Conservation (phyloP, 2,888 invertebrate species). For the Troides aeacus region DNA sequence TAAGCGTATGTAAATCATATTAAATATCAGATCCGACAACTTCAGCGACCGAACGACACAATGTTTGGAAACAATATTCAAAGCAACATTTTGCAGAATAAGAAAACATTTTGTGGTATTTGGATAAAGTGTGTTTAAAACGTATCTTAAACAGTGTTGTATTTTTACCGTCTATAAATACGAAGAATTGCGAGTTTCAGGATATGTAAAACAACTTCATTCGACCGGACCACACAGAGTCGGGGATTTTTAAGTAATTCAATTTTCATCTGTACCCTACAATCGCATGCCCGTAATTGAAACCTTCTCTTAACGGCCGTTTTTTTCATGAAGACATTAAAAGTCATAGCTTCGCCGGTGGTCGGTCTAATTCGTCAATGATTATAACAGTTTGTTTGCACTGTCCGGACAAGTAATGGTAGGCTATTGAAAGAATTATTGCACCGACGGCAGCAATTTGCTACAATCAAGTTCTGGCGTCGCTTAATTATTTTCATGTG, state of each 20-base stretch:
- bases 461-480: constrained; percentile 49
- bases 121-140: background rate
- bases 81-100: background rate
- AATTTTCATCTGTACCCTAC: constrained; percentile 26
- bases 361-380: constrained; percentile 61
- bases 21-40: background rate
- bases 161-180: background rate
- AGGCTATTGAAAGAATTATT: constrained; percentile 63
- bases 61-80: background rate
- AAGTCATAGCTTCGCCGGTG: constrained; percentile 44
- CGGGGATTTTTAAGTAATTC: constrained; percentile 28
- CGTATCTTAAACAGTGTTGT: background rate
- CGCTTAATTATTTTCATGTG: constrained; percentile 42
- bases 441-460: constrained; percentile 61
- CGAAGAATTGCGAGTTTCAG: background rate
- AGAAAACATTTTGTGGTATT: background rate
- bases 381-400: constrained; percentile 66
- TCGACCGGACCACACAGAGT: constrained; percentile 25
- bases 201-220: constrained; percentile 28
- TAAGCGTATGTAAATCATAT: background rate
- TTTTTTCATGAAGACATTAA: constrained; percentile 35
- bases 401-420: constrained; percentile 61
- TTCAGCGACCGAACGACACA: background rate
- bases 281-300: constrained; percentile 29
- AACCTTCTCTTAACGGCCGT: constrained; percentile 28